phyloP scores from a whole-genome alignment of 2,113 vertebrate species.

The Hippotragus niger region DNA sequence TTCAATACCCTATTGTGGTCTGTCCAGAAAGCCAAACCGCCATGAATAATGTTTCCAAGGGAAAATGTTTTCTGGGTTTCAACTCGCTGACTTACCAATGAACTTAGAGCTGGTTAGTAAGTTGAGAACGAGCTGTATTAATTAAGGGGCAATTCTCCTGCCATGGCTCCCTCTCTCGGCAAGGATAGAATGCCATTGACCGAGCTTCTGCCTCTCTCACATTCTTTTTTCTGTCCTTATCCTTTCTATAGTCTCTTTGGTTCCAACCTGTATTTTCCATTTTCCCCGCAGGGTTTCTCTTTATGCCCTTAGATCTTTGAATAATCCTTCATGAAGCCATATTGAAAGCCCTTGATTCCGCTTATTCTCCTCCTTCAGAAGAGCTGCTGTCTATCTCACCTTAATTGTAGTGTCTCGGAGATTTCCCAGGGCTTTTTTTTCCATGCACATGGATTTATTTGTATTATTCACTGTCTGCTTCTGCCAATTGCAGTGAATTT shows the following conservation, averaged over 20 bases:
- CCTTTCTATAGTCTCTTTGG: neutral
- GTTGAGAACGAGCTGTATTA: neutral
- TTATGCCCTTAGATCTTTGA: conserved; percentile 60
- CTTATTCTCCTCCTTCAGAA: conserved; percentile 42
- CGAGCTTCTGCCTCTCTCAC: neutral
- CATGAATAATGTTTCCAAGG: conserved; percentile 64
- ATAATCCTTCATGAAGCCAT: conserved; percentile 63
- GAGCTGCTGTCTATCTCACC: neutral
- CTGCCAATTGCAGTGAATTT: conserved; percentile 8
- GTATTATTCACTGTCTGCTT: conserved; percentile 59
- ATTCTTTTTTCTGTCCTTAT: neutral
- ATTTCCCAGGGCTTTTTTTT: conserved; percentile 47
- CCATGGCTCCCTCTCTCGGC: neutral
- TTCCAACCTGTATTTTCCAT: conserved; percentile 48
- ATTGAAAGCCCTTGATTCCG: conserved; percentile 56
- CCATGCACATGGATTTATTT: conserved; percentile 39
- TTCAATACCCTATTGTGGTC: conserved; percentile 56
- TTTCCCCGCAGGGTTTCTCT: conserved; percentile 51
- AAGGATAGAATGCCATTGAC: neutral
- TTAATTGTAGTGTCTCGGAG: conserved; percentile 40
- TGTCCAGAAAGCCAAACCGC: conserved; percentile 67
- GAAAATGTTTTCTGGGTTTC: conserved; percentile 55
- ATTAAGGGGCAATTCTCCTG: neutral
- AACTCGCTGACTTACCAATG: conserved; percentile 55
- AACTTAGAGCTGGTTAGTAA: conserved; percentile 4